Evolutionary conservation across 2,888 invertebrate genomes (phyloP), one percentile per base, ranked within the genome.

Genomic region (Myopa tessellatipennis): DNA sequence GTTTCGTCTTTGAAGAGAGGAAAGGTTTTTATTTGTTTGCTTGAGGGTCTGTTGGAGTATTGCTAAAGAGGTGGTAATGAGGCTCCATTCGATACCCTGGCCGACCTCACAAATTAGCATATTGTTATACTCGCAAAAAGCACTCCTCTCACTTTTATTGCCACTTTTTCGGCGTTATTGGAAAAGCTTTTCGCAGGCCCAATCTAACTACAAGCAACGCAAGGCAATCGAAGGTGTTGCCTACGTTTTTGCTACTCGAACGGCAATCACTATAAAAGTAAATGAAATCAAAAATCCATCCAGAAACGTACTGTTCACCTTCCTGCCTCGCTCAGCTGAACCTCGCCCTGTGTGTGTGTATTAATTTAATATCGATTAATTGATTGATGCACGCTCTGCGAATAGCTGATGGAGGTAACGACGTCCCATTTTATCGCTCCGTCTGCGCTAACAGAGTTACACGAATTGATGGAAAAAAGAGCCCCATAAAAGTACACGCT

Each of bases 281-380:
- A n/a, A 67, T 40, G 14, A 40, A 67, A 40, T n/a, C 14, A 67
- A 67, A 38, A 14, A 34, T 61, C 14, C 63, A 36, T 5, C 63
- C 14, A 36, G 10, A 63, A 36, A 8, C 36, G 14, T 14, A 18
- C 5, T 12, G 4, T 5, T 18, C n/a, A 14, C 18, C 63, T 14
- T 10, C 18, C 34, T 34, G 14, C 26, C 36, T 12, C 63, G 36
- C 63, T 16, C 14, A 36, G 5, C 4, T 36, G 10, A 67, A 1
- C 38, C n/a, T n/a, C n/a, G n/a, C n/a, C 69, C 45, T 50, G 10
- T 50, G 14, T 40, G 2, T 4, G 34, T 50, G 52, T 68, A 55
- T 67, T 67, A 58, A 74, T 68, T 74, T 74, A 68, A 74, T 74
- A 74, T 74, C 74, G 74, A 74, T 74, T 74, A 74, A 74, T 74